phyloP scores from a whole-genome alignment of 2,113 vertebrate genomes.

The Carlito syrichta region DNA sequence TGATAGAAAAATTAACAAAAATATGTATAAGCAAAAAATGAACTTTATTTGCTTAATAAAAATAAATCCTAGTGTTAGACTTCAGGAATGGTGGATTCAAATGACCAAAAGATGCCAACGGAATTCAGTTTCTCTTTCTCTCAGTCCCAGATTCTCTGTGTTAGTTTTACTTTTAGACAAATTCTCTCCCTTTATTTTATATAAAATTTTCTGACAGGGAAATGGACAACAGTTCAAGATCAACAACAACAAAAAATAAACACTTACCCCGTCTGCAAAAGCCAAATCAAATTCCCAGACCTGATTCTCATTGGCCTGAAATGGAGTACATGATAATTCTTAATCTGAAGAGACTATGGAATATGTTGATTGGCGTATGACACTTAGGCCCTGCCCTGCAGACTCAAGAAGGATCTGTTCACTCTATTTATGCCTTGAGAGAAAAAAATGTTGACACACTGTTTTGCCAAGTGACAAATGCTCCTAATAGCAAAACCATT shows the following conservation, averaged over 20 bases:
- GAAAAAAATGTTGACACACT: background rate
- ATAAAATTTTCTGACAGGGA: background rate
- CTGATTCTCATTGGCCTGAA: background rate
- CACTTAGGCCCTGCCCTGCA: background rate
- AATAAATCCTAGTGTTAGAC: background rate
- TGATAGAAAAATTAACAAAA: background rate
- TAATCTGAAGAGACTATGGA: background rate
- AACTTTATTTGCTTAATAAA: background rate
- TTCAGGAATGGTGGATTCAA: background rate
- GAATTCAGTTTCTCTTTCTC: background rate
- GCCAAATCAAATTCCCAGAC: background rate
- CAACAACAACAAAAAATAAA: background rate
- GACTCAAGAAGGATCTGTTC: background rate
- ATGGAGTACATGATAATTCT: background rate
- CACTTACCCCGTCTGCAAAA: background rate
- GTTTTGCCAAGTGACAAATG: background rate
- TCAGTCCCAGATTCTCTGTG: background rate
- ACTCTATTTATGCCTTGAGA: background rate
- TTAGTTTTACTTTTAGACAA: background rate
- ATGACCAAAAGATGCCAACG: background rate
- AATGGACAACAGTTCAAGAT: background rate
- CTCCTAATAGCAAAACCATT: background rate
- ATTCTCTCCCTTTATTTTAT: background rate
- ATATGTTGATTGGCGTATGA: background rate
- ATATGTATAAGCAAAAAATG: background rate